Evolutionary conservation across 2,113 vertebrate species (phyloP).

Genomic region (Pelecanus crispus): DNA sequence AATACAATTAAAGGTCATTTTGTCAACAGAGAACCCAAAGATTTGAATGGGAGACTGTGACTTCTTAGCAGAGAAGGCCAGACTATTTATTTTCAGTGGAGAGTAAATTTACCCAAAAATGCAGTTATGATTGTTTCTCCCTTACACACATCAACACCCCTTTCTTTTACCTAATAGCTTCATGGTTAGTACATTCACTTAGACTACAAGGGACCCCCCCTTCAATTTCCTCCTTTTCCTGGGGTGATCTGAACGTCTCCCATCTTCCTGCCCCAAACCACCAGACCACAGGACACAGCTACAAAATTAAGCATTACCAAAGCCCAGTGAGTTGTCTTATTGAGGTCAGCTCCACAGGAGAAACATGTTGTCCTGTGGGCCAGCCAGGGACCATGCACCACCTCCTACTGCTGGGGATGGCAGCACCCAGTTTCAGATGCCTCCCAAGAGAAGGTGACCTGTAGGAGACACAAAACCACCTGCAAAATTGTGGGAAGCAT

Average conservation of each 20-base stretch:
- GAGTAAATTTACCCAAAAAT: background rate
- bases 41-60: background rate
- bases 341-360: background rate
- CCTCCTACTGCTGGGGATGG: background rate
- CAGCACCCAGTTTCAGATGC: background rate
- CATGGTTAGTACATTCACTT: background rate
- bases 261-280: background rate
- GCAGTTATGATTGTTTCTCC: background rate
- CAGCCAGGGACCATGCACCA: accelerated
- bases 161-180: background rate
- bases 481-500: background rate
- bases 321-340: background rate
- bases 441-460: background rate
- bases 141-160: background rate
- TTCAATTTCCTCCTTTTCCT: background rate
- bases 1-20: conserved; percentile 44
- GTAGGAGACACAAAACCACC: background rate
- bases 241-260: background rate
- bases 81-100: background rate
- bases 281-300: background rate
- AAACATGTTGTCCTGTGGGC: background rate
- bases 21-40: background rate
- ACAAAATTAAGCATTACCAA: background rate
- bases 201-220: background rate
- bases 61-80: background rate